Conservation (phyloP, 1,140 invertebrate genomes). For the Chrysopa pallens region DNA sequence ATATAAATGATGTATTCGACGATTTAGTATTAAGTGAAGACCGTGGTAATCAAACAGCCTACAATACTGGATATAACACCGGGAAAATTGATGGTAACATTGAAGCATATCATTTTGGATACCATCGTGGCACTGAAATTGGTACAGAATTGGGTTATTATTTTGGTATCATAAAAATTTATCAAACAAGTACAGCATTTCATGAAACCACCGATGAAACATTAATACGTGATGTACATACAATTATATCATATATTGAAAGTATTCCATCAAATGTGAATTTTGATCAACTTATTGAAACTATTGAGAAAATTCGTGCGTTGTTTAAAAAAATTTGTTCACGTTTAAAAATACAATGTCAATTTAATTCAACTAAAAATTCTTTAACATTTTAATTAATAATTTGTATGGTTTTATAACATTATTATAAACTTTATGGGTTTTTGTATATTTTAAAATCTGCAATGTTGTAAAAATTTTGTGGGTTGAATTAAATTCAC, state of each 20-base stretch:
- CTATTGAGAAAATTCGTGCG: slow-evolving; percentile 38
- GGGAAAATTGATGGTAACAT: slow-evolving; percentile 32
- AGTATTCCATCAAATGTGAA: no score
- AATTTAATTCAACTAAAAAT: not conserved
- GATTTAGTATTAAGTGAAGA: slow-evolving; percentile 41
- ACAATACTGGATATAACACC: slow-evolving; percentile 34
- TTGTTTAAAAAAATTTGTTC: slow-evolving; percentile 49
- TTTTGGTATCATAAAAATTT: slow-evolving; percentile 24
- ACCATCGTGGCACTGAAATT: slow-evolving; percentile 40
- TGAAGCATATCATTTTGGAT: slow-evolving; percentile 43
- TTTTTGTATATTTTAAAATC: no score
- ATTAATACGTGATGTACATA: no score
- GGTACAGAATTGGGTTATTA: slow-evolving; percentile 44
- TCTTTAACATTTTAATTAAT: not conserved
- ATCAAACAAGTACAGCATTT: slow-evolving; percentile 13
- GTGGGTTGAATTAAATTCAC: no score
- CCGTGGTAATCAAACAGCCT: slow-evolving; percentile 28
- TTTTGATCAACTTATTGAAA: slow-evolving; percentile 22
- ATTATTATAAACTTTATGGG: no score
- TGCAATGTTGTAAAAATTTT: no score
- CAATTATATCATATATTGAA: no score
- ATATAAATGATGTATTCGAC: slow-evolving; percentile 44
- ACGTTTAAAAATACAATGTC: not conserved
- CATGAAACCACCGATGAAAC: no score
- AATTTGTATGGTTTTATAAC: slow-evolving; percentile 28